Evolutionary conservation across 2,113 vertebrate species (phyloP).

Genomic region (Rhinoderma darwinii): DNA sequence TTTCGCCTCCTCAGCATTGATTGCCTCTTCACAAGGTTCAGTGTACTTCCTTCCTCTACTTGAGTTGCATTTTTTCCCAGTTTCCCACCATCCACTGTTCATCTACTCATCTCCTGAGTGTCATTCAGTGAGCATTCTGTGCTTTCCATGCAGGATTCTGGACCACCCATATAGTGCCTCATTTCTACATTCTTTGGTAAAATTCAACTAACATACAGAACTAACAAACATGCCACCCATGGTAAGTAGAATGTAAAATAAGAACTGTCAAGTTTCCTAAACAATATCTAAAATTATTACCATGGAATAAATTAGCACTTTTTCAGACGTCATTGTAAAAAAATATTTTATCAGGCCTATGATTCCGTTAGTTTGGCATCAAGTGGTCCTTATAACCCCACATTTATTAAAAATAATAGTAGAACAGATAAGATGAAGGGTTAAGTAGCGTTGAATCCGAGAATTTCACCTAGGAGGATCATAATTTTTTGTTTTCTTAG

Average conservation of each 20-base stretch:
- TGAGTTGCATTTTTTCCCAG: not conserved
- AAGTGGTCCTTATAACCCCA: not conserved
- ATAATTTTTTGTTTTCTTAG: too few relatives aligned
- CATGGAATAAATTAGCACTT: not conserved
- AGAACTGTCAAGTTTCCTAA: not conserved
- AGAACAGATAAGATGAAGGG: not conserved
- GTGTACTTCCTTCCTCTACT: slow-evolving; percentile 19
- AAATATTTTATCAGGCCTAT: not conserved
- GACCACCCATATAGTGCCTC: slow-evolving; percentile 42
- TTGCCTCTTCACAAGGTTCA: slow-evolving; percentile 30
- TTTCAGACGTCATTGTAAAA: not conserved
- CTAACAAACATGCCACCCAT: slow-evolving; percentile 39
- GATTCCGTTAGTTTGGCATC: not conserved
- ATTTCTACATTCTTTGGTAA: slow-evolving; percentile 31
- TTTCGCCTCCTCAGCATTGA: slow-evolving; percentile 11
- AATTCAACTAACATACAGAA: slow-evolving; percentile 17
- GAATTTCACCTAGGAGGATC: too few relatives aligned
- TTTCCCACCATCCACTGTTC: slow-evolving; percentile 43
- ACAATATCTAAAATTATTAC: not conserved
- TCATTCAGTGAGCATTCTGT: slow-evolving; percentile 18
- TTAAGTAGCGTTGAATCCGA: not conserved
- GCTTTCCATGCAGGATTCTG: slow-evolving; percentile 2
- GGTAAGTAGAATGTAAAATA: not conserved
- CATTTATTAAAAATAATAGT: not conserved
- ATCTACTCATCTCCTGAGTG: not conserved